phyloP scores from a whole-genome alignment of 2,888 invertebrate species.

The Limenitis arthemis region DNA sequence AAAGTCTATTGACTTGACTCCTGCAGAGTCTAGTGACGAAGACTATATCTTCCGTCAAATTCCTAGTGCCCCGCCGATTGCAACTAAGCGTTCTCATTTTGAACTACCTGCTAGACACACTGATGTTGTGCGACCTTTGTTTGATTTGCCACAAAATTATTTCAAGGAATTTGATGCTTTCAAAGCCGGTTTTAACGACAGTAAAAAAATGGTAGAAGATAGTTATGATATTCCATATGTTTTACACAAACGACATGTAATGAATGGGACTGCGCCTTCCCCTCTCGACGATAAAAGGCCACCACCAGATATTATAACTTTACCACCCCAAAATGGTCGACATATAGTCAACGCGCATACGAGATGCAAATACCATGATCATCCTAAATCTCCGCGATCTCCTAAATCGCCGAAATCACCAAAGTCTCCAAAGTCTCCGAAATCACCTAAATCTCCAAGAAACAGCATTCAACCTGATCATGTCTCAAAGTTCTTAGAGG shows the following conservation, averaged over 20 bases:
- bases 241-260: conserved; percentile 86
- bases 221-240: conserved; percentile 88
- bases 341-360: conserved; percentile 62
- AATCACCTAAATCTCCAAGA: conserved; percentile 67
- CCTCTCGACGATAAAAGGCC: conserved; percentile 61
- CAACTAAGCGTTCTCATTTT: conserved; percentile 81
- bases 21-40: conserved; percentile 88
- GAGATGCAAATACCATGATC: conserved; percentile 65
- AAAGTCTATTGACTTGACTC: conserved; percentile 87
- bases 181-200: conserved; percentile 67
- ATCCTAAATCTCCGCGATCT: conserved; percentile 67
- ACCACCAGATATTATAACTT: conserved; percentile 60
- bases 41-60: conserved; percentile 85
- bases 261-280: conserved; percentile 85
- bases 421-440: conserved; percentile 74
- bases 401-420: conserved; percentile 77
- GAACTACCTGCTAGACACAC: conserved; percentile 71
- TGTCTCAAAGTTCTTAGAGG: conserved; percentile 61
- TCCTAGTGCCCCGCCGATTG: conserved; percentile 79
- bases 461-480: conserved; percentile 55
- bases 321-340: conserved; percentile 61
- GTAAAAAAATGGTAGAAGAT: conserved; percentile 58
- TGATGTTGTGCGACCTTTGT: conserved; percentile 76
- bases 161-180: conserved; percentile 77
- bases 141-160: conserved; percentile 81